A percentile compares a stretch with the other conserved stretches of the same genome.
Evolutionary conservation across 2,113 vertebrate species (phyloP).

Genomic region (Tyrannus savana): DNA sequence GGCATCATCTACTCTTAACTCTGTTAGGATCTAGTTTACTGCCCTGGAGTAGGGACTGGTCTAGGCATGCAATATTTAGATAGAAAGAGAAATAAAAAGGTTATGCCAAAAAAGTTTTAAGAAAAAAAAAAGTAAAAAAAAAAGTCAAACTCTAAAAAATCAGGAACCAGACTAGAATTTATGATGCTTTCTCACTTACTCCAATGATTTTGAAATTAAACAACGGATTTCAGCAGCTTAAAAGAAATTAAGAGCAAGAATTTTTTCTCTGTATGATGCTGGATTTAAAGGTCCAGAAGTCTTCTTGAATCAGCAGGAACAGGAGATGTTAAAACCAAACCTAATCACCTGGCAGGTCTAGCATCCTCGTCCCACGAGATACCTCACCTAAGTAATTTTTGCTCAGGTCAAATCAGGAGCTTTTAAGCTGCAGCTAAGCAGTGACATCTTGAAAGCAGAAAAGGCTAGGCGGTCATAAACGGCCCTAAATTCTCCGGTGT

Average conservation of each 20-base stretch:
- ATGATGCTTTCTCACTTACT: neutral
- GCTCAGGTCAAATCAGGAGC: neutral
- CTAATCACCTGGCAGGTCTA: neutral
- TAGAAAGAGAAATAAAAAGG: neutral
- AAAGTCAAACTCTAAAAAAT: accelerated
- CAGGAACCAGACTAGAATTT: neutral
- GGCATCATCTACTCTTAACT: neutral
- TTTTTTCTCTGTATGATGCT: neutral
- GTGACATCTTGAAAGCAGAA: neutral
- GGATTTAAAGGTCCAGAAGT: neutral
- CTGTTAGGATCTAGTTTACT: neutral
- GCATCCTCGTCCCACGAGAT: neutral
- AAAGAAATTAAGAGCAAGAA: neutral
- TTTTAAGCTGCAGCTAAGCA: neutral
- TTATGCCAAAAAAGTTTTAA: neutral
- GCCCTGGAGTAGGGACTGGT: too few relatives aligned
- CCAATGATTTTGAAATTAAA: neutral
- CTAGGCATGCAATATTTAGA: neutral
- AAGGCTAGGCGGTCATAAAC: neutral
- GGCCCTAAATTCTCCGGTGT: accelerated
- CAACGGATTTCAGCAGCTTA: neutral
- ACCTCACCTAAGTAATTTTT: neutral
- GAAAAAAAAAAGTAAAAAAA: neutral
- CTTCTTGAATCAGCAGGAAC: accelerated
- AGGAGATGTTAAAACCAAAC: neutral